Conservation (phyloP, 2,113 vertebrate species). For the Gyps fulvus region DNA sequence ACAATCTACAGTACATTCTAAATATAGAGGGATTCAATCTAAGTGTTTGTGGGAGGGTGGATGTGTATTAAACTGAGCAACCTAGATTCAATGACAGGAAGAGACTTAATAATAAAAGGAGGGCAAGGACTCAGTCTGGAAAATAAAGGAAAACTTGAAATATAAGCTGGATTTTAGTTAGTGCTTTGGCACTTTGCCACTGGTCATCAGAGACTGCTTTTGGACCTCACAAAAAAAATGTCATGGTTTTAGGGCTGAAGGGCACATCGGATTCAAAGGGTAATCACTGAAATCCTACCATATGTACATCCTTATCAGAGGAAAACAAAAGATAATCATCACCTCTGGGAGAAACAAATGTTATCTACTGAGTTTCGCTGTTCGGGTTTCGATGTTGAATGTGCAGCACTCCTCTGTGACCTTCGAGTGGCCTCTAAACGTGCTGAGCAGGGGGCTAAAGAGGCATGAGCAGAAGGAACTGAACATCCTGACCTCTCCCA, state of each 20-base stretch:
- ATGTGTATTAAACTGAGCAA: neutral
- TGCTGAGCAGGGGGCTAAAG: neutral
- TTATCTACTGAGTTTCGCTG: neutral
- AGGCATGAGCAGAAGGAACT: neutral
- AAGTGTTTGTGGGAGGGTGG: neutral
- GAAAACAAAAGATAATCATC: neutral
- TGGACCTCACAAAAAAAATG: neutral
- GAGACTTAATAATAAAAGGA: neutral
- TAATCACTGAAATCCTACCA: neutral
- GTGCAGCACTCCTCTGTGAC: neutral
- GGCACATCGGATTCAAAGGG: neutral
- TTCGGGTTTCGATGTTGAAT: neutral
- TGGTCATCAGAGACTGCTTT: neutral
- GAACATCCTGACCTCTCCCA: neutral
- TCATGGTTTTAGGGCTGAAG: neutral
- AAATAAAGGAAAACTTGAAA: neutral
- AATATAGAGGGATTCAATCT: constrained; percentile 16
- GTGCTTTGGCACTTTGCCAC: constrained; percentile 14
- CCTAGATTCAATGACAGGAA: neutral
- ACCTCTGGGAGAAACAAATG: neutral
- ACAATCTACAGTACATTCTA: constrained; percentile 66
- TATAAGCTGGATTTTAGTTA: neutral
- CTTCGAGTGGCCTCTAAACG: neutral
- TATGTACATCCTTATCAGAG: constrained; percentile 18
- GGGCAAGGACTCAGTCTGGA: neutral